phyloP scores from a whole-genome alignment of 2,797 vertebrate species.

The Oryzias dopingdopingensis region DNA sequence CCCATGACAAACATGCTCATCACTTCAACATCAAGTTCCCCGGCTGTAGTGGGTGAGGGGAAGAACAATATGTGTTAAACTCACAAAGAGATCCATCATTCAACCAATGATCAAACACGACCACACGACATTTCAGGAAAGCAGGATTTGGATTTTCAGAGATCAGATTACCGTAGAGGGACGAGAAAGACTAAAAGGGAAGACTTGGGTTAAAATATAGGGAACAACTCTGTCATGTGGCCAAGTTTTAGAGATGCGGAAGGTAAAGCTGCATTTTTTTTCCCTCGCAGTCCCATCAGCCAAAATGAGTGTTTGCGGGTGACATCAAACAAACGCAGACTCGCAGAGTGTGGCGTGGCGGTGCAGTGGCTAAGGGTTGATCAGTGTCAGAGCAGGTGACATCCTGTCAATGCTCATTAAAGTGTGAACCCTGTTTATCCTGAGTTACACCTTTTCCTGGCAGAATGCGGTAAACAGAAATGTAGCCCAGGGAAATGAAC shows the following conservation, averaged over 20 bases:
- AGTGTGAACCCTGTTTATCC: slow-evolving; percentile 60
- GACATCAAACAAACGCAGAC: slow-evolving; percentile 48
- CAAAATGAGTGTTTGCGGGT: slow-evolving; percentile 24
- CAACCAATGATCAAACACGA: slow-evolving; percentile 56
- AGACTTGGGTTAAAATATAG: slow-evolving; percentile 6
- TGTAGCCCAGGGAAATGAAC: slow-evolving; percentile 23
- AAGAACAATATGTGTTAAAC: slow-evolving; percentile 46
- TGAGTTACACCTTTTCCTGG: slow-evolving; percentile 53
- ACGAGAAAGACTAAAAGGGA: slow-evolving; percentile 15
- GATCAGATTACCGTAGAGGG: slow-evolving; percentile 24
- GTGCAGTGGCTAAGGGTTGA: slow-evolving; percentile 52
- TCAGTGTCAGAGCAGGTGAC: slow-evolving; percentile 52
- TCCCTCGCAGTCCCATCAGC: slow-evolving; percentile 34
- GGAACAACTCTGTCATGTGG: slow-evolving; percentile 1
- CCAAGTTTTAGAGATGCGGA: neutral
- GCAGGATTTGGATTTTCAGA: slow-evolving; percentile 31
- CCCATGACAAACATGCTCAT: slow-evolving; percentile 2
- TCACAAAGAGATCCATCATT: slow-evolving; percentile 52
- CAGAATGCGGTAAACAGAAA: slow-evolving; percentile 40
- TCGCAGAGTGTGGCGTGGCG: slow-evolving; percentile 63
- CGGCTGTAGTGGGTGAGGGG: slow-evolving; percentile 35
- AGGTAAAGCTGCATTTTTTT: slow-evolving; percentile 19
- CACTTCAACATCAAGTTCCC: slow-evolving; percentile 6
- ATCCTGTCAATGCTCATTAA: slow-evolving; percentile 65
- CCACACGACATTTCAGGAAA: slow-evolving; percentile 35